A percentile compares a stretch with the other conserved stretches of the same genome.
phyloP scores from a whole-genome alignment of 2,797 vertebrate genomes.

The Antrozous pallidus region DNA sequence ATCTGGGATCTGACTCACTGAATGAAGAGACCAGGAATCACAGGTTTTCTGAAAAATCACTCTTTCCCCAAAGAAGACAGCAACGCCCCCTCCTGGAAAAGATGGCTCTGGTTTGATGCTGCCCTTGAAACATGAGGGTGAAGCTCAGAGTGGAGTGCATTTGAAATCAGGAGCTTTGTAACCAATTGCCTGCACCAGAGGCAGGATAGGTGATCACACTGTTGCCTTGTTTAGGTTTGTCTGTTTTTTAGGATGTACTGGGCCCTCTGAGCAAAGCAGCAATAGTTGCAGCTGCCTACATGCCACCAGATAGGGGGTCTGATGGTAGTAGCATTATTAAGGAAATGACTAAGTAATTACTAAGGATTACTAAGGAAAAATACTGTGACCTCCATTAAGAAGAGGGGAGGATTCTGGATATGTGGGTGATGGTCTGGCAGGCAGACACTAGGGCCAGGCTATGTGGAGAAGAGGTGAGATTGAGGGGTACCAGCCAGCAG shows the following conservation, averaged over 20 bases:
- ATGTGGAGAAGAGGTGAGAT: constrained; percentile 82
- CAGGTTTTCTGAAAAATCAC: background rate
- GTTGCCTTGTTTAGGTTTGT: background rate
- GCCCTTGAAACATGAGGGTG: background rate
- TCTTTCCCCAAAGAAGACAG: background rate
- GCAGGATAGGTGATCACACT: accelerated
- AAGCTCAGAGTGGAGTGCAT: background rate
- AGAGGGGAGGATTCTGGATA: constrained; percentile 87
- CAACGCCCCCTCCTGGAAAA: background rate
- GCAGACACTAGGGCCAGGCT: constrained; percentile 83
- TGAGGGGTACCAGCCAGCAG: constrained; percentile 80
- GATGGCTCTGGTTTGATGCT: background rate
- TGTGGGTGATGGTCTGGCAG: constrained; percentile 86
- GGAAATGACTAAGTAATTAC: constrained; percentile 71
- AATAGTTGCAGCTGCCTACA: constrained; percentile 91
- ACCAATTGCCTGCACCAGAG: background rate
- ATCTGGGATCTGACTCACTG: background rate
- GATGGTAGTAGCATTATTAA: constrained; percentile 93
- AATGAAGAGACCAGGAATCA: background rate
- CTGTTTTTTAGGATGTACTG: background rate
- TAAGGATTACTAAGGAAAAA: constrained; percentile 90
- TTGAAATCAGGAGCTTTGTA: background rate
- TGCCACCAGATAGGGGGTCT: constrained; percentile 82
- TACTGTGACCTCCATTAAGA: constrained; percentile 92
- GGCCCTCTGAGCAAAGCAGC: constrained; percentile 77